A percentile compares a stretch with the other conserved stretches of the same genome.
Evolutionary conservation across 2,113 vertebrate species (phyloP).

Genomic region (Vicugna pacos): DNA sequence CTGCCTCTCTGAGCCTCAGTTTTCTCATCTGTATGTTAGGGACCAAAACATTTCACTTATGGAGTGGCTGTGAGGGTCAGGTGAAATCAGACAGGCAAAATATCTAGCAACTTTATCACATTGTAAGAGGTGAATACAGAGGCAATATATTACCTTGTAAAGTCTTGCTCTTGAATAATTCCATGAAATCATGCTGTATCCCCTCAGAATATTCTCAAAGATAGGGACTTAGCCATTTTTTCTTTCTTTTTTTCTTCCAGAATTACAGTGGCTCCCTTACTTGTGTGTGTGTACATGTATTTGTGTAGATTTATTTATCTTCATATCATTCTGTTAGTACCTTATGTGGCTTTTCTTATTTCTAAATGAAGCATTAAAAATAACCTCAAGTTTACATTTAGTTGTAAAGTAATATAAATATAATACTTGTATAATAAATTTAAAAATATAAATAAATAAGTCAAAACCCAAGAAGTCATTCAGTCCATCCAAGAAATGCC

Average conservation of each 20-base stretch:
- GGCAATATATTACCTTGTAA: neutral
- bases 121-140: neutral
- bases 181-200: neutral
- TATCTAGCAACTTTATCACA: neutral
- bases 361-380: constrained; percentile 31
- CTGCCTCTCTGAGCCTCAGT: neutral
- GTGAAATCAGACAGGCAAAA: neutral
- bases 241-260: neutral
- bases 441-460: neutral
- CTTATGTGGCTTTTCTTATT: neutral
- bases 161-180: neutral
- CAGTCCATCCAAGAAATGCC: neutral
- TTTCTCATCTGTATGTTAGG: neutral
- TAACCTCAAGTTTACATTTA: neutral
- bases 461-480: constrained; percentile 22
- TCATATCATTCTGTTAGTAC: neutral
- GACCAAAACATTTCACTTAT: neutral
- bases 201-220: neutral
- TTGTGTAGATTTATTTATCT: neutral
- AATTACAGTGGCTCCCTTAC: neutral
- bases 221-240: neutral
- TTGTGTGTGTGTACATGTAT: neutral
- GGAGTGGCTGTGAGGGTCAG: neutral
- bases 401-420: neutral
- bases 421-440: neutral